Conservation (phyloP, 2,113 vertebrate species). For the Cavia porcellus region DNA sequence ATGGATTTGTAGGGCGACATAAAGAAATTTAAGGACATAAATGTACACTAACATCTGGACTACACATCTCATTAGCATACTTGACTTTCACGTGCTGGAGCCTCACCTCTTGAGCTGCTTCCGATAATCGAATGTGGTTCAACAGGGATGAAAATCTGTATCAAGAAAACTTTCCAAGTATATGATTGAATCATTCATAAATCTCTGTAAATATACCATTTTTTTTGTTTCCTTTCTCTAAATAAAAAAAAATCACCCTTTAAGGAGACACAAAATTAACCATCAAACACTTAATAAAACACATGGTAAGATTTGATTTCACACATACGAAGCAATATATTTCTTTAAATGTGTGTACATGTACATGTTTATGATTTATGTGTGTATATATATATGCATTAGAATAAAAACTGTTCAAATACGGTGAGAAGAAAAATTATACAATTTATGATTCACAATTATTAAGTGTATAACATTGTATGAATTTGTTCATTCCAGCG, state of each 20-base stretch:
- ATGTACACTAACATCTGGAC: neutral
- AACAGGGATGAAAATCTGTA: neutral
- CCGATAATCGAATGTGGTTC: neutral
- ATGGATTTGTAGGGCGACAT: neutral
- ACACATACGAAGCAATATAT: neutral
- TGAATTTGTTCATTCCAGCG: neutral
- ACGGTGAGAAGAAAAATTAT: neutral
- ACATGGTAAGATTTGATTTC: neutral
- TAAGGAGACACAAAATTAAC: neutral
- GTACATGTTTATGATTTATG: neutral
- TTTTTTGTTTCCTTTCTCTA: neutral
- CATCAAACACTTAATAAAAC: neutral
- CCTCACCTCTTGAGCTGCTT: neutral
- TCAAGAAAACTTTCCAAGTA: neutral
- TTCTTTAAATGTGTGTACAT: neutral
- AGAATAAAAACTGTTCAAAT: neutral
- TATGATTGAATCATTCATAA: neutral
- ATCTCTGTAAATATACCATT: neutral
- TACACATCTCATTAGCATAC: neutral
- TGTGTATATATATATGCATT: neutral
- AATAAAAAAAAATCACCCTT: neutral
- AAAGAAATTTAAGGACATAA: neutral
- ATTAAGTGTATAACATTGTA: neutral
- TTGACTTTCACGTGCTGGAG: neutral
- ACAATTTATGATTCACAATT: neutral